Evolutionary conservation across 2,888 invertebrate genomes (phyloP).

Genomic region (Apamea monoglypha): DNA sequence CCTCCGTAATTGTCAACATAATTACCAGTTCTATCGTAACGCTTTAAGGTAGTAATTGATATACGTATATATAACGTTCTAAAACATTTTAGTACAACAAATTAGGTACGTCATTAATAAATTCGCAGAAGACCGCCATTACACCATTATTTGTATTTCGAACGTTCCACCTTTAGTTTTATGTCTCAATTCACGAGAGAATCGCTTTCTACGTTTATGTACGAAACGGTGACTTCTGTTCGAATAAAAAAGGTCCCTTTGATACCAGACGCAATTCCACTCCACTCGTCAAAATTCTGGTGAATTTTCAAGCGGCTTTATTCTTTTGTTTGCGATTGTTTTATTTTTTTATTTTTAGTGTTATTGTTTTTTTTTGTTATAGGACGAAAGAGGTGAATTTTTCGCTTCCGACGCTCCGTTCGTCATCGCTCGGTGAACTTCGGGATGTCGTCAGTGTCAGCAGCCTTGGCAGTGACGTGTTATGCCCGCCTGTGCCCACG

Average conservation of each 20-base stretch:
- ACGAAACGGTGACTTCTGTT: slow-evolving; percentile 5
- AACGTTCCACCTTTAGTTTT: slow-evolving; percentile 43
- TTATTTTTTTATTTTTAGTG: background rate
- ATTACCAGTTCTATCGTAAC: too few species aligned
- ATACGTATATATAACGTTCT: too few species aligned
- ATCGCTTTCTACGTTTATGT: slow-evolving; percentile 22
- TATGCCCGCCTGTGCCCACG: slow-evolving; percentile 84
- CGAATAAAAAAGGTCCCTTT: slow-evolving; percentile 17
- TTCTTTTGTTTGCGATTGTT: slow-evolving; percentile 2
- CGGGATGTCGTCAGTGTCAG: slow-evolving; percentile 86
- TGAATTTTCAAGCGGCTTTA: background rate
- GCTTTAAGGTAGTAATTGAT: too few species aligned
- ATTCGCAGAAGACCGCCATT: slow-evolving; percentile 38
- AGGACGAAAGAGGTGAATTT: slow-evolving; percentile 89
- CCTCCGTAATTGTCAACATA: slow-evolving; percentile 14
- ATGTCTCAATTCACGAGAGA: slow-evolving; percentile 41
- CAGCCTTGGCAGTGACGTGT: slow-evolving; percentile 83
- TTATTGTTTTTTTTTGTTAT: slow-evolving; percentile 26
- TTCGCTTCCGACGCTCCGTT: slow-evolving; percentile 86
- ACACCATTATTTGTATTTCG: slow-evolving; percentile 37
- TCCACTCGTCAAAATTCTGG: background rate
- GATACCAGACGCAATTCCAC: slow-evolving; percentile 7
- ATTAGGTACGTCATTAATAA: slow-evolving; percentile 43
- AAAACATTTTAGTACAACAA: too few species aligned
- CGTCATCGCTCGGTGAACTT: slow-evolving; percentile 87